These are phyloP conservation scores for Dicrostonyx torquatus DNA, from an alignment of 2,797 vertebrate species.

Conservation along the genomic window DNA sequence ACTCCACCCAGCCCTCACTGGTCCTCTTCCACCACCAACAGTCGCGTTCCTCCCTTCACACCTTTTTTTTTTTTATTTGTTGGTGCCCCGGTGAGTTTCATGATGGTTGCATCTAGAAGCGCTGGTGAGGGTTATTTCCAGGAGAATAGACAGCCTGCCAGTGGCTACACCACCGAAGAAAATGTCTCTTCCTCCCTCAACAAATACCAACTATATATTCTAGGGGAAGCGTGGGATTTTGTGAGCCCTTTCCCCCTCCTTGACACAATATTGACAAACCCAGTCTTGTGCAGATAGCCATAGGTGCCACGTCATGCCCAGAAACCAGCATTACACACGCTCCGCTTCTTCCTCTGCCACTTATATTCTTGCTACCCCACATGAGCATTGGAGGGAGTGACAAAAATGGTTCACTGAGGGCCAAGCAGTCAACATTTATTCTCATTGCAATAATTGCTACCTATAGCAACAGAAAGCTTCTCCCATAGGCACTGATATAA, in stretches of 20 bases:
- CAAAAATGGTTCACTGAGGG: background rate
- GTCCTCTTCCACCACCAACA: background rate
- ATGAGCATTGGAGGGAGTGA: background rate
- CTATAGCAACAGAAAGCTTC: background rate
- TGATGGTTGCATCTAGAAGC: background rate
- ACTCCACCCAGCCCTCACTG: background rate
- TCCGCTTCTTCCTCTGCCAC: no score
- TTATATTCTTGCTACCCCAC: background rate
- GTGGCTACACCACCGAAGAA: background rate
- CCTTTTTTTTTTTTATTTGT: background rate
- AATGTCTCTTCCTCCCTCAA: background rate
- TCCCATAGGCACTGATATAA: background rate
- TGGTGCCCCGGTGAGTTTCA: background rate
- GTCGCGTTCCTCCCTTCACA: no score
- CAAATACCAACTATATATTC: no score
- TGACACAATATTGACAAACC: background rate
- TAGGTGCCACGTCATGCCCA: background rate
- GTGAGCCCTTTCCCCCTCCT: background rate
- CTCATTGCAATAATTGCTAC: background rate
- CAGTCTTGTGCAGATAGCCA: background rate
- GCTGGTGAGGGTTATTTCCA: background rate
- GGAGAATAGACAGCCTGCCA: background rate
- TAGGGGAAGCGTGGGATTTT: background rate
- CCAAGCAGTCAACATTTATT: background rate
- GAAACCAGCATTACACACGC: background rate